Conservation (phyloP, 92 coral and sea anemone genomes). For the Pocillopora grandis region DNA sequence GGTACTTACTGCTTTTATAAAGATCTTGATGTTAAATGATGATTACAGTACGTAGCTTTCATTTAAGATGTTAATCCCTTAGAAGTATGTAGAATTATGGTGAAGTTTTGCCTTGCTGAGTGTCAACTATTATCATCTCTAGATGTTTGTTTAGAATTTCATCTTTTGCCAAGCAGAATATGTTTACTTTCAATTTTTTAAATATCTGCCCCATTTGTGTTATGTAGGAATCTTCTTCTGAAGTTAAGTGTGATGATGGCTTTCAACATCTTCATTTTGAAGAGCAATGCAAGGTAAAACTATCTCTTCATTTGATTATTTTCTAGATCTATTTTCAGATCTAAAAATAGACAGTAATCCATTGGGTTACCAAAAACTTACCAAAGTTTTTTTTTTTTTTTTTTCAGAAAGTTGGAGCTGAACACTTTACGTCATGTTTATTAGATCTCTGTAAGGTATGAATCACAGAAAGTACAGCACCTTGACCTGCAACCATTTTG, state of each 20-base stretch:
- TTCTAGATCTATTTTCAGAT: neutral
- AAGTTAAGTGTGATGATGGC: slow-evolving; percentile 76
- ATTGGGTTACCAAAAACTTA: too few species aligned
- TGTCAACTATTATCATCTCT: too few species aligned
- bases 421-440: slow-evolving; percentile 84
- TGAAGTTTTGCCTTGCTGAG: too few species aligned
- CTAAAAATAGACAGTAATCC: neutral
- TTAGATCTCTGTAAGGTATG: slow-evolving; percentile 93
- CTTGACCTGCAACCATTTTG: too few species aligned
- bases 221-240: slow-evolving; percentile 70
- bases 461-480: too few species aligned
- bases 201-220: neutral
- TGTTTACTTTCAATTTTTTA: too few species aligned
- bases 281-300: slow-evolving; percentile 85
- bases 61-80: too few species aligned
- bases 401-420: slow-evolving; percentile 81
- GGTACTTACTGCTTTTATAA: slow-evolving; percentile 50
- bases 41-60: too few species aligned
- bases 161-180: too few species aligned
- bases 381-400: neutral
- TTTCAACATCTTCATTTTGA: slow-evolving; percentile 92
- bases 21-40: neutral
- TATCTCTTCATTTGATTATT: neutral
- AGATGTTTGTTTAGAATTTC: too few species aligned
- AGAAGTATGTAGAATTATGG: too few species aligned